These are phyloP conservation scores for Ricordea florida DNA, from an alignment of 92 coral and sea anemone species.

Conservation along the genomic window DNA sequence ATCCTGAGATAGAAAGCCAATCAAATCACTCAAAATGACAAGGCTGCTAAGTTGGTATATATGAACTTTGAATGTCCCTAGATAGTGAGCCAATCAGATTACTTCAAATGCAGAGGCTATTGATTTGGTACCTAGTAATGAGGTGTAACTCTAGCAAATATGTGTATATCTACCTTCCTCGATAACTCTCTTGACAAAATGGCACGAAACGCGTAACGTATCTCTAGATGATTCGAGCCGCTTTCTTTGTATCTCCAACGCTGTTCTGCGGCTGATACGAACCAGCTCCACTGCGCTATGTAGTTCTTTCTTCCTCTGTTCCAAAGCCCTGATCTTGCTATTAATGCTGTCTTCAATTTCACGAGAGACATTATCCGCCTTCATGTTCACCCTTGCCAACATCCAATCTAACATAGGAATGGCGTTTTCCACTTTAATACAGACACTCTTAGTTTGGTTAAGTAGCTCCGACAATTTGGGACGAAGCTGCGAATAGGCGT, in stretches of 20 bases:
- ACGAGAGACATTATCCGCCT: conserved; percentile 38
- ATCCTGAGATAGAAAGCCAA: no score
- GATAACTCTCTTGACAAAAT: conserved; percentile 55
- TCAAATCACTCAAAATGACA: no score
- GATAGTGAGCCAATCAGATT: no score
- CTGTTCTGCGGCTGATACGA: conserved; percentile 44
- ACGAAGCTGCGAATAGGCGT: conserved; percentile 33
- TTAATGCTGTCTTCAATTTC: conserved; percentile 63
- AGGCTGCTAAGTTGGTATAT: no score
- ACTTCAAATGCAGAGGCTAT: no score
- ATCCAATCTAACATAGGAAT: conserved; percentile 55
- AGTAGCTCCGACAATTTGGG: conserved; percentile 35
- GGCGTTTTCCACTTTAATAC: conserved; percentile 57
- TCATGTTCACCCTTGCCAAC: conserved; percentile 45
- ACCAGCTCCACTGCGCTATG: conserved; percentile 53
- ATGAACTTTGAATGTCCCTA: no score
- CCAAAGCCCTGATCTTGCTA: conserved; percentile 47
- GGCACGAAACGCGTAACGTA: conserved; percentile 54
- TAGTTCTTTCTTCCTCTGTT: conserved; percentile 54
- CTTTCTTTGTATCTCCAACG: conserved; percentile 53
- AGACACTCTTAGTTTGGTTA: conserved; percentile 39
- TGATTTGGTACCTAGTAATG: no score
- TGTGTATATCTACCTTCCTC: conserved; percentile 56
- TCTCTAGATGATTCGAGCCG: conserved; percentile 56
- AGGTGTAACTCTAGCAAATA: neutral